Percentiles rank a stretch among this genome's conserved stretches.
These are phyloP conservation scores for Flabesymbios commensalis DNA, from an alignment of 2,888 invertebrate genomes.

Conservation along the genomic window DNA sequence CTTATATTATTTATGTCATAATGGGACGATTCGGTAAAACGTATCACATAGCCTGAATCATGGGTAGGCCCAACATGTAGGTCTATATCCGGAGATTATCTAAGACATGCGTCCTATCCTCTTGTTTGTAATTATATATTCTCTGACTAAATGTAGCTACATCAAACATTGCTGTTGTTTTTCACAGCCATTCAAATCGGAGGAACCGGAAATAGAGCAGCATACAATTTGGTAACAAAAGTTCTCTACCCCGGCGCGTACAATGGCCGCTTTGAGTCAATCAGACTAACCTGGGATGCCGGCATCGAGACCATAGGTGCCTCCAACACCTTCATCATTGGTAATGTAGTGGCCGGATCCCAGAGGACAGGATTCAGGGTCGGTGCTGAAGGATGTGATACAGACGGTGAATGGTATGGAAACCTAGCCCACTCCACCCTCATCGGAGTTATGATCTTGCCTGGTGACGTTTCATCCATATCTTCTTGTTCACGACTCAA, in stretches of 20 bases:
- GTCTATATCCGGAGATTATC: no score
- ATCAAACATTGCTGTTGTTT: no score
- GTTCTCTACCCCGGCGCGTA: slow-evolving; percentile 45
- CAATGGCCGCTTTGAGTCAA: slow-evolving; percentile 41
- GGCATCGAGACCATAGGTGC: slow-evolving; percentile 34
- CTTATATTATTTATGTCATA: no score
- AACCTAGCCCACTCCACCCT: slow-evolving; percentile 42
- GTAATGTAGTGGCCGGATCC: slow-evolving; percentile 46
- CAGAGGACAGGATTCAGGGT: slow-evolving; percentile 38
- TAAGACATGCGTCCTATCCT: no score
- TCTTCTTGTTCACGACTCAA: slow-evolving; percentile 11
- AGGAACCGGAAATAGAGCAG: neutral
- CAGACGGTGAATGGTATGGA: slow-evolving; percentile 23
- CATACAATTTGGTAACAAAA: slow-evolving; percentile 43
- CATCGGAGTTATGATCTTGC: slow-evolving; percentile 37
- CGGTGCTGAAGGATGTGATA: slow-evolving; percentile 20
- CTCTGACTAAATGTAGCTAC: no score
- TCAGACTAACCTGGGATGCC: slow-evolving; percentile 40
- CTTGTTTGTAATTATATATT: no score
- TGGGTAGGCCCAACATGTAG: no score
- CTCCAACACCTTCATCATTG: slow-evolving; percentile 13
- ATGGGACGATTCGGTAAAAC: no score
- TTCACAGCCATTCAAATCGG: neutral
- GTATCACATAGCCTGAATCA: no score
- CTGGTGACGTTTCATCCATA: slow-evolving; percentile 30